phyloP scores from a whole-genome alignment of 2,113 vertebrate genomes.

The Cromileptes altivelis region DNA sequence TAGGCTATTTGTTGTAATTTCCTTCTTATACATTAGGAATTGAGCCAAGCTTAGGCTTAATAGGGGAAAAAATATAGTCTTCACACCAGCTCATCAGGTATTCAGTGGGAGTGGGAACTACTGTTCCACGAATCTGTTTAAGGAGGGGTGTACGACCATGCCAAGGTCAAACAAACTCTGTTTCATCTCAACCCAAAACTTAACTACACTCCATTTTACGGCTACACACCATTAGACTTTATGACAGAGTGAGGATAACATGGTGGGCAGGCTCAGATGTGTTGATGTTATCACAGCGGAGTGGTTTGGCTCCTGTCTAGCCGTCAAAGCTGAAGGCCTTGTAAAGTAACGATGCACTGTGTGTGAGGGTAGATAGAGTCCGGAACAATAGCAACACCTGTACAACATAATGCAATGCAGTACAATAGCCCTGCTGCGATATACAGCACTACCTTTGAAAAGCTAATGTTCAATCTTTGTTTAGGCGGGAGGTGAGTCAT shows the following conservation, averaged over 20 bases:
- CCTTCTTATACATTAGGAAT: slow-evolving; percentile 32
- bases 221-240: slow-evolving; percentile 61
- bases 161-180: slow-evolving; percentile 67
- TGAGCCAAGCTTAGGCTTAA: slow-evolving; percentile 21
- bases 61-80: slow-evolving; percentile 27
- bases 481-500: neutral
- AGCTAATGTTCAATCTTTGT: slow-evolving; percentile 5
- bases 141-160: slow-evolving; percentile 22
- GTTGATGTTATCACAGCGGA: slow-evolving; percentile 63
- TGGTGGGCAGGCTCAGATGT: slow-evolving; percentile 48
- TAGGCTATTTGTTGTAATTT: slow-evolving; percentile 14
- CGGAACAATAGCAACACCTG: slow-evolving; percentile 29
- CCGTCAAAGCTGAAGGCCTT: slow-evolving; percentile 20
- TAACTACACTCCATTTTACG: slow-evolving; percentile 43
- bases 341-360: slow-evolving; percentile 33
- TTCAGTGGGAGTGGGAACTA: slow-evolving; percentile 52
- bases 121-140: slow-evolving; percentile 58
- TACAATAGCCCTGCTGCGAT: neutral
- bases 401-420: slow-evolving; percentile 1
- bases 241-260: slow-evolving; percentile 50
- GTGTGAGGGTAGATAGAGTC: slow-evolving; percentile 14
- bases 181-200: slow-evolving; percentile 58
- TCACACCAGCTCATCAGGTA: slow-evolving; percentile 11
- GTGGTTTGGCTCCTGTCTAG: slow-evolving; percentile 48
- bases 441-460: neutral